Percentiles rank a stretch among this genome's conserved stretches.
Conservation (phyloP, 1,140 invertebrate genomes). For the Metopolophium dirhodum region DNA sequence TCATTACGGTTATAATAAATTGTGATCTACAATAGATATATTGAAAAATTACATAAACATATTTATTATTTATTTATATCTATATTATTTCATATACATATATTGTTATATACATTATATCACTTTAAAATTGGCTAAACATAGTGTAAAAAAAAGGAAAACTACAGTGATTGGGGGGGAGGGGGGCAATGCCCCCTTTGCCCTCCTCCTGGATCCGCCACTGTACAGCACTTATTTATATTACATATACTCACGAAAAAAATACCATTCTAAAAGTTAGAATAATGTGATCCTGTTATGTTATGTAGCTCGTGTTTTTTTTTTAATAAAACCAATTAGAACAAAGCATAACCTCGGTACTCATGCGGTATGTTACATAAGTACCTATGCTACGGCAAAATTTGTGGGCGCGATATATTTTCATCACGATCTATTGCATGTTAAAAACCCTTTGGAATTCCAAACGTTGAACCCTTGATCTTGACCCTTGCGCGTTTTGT, state of each 20-base stretch:
- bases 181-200: too few relatives aligned
- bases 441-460: constrained; percentile 44
- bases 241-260: background rate
- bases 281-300: background rate
- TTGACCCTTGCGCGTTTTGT: background rate
- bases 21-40: background rate
- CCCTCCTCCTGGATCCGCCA: too few relatives aligned
- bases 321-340: constrained; percentile 32
- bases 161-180: too few relatives aligned
- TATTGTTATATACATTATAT: too few relatives aligned
- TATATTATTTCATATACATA: too few relatives aligned
- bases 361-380: background rate
- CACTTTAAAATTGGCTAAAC: too few relatives aligned
- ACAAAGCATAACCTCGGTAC: background rate
- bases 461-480: constrained; percentile 9
- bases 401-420: background rate
- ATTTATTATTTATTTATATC: too few relatives aligned
- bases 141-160: too few relatives aligned
- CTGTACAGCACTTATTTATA: background rate
- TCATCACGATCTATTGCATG: constrained; percentile 38
- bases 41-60: background rate
- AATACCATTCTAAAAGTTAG: background rate
- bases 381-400: background rate
- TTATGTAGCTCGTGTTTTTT: background rate
- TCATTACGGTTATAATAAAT: background rate